Evolutionary conservation across 2,113 vertebrate genomes (phyloP).

Genomic region (Reinhardtius hippoglossoides): DNA sequence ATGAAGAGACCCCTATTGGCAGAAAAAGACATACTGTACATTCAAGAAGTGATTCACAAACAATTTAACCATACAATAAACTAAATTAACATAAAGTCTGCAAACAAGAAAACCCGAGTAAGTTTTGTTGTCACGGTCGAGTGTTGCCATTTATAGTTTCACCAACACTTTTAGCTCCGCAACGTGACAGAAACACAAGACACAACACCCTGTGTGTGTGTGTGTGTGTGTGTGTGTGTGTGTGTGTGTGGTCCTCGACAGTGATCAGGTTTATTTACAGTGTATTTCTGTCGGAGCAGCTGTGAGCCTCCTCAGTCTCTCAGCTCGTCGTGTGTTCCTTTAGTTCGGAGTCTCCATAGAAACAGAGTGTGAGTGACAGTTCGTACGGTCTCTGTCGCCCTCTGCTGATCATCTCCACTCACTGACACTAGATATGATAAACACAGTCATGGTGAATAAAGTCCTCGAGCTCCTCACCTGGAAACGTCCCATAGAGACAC

Average conservation of each 20-base stretch:
- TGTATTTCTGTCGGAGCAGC: slow-evolving; percentile 43
- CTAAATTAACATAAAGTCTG: too few relatives aligned
- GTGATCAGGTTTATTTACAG: slow-evolving; percentile 19
- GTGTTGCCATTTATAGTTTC: neutral
- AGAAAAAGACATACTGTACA: too few relatives aligned
- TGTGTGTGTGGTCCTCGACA: slow-evolving; percentile 4
- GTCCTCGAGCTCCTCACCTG: neutral
- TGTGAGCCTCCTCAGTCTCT: slow-evolving; percentile 30
- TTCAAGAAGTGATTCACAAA: too few relatives aligned
- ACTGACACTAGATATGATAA: neutral
- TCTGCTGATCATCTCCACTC: neutral
- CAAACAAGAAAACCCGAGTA: neutral
- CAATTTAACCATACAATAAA: too few relatives aligned
- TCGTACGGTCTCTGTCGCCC: neutral
- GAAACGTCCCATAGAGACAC: neutral
- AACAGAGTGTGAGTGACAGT: neutral
- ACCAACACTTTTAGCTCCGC: neutral
- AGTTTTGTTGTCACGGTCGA: neutral
- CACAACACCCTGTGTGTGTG: neutral
- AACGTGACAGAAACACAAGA: neutral
- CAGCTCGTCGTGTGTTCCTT: neutral
- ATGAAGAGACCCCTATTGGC: too few relatives aligned
- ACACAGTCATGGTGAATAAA: neutral
- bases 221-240: slow-evolving; percentile 12
- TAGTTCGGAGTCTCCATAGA: neutral